Percentiles rank a stretch among this genome's conserved stretches.
Conservation (phyloP, 1,140 invertebrate species). For the Leptinotarsa texana region DNA sequence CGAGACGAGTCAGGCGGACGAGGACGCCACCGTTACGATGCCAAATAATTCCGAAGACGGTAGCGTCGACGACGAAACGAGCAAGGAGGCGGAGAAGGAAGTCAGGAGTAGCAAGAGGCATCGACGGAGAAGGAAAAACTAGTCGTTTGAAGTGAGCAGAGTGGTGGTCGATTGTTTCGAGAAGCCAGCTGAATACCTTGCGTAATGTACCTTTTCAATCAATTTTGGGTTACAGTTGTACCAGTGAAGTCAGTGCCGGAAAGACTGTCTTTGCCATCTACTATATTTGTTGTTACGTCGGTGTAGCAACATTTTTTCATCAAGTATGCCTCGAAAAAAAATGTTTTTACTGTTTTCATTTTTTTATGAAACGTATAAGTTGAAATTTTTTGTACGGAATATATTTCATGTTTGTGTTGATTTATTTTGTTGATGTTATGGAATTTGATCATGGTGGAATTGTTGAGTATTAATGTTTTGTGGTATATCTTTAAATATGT, state of each 20-base stretch:
- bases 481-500: too few relatives aligned
- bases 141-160: neutral
- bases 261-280: neutral
- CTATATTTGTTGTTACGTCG: too few relatives aligned
- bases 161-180: conserved; percentile 1
- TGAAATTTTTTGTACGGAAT: neutral
- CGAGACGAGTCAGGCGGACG: neutral
- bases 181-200: neutral
- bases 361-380: neutral
- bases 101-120: conserved; percentile 29
- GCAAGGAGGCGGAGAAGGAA: conserved; percentile 25
- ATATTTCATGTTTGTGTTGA: too few relatives aligned
- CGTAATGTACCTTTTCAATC: neutral
- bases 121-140: conserved; percentile 29
- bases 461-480: too few relatives aligned
- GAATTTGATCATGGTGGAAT: too few relatives aligned
- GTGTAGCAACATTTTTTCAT: too few relatives aligned
- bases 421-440: too few relatives aligned
- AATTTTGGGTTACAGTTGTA: too few relatives aligned
- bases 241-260: neutral
- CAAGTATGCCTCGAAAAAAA: neutral
- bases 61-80: conserved; percentile 30
- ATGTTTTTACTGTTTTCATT: neutral
- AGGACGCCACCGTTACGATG: neutral
- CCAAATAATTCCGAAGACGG: neutral